phyloP scores from a whole-genome alignment of 2,888 invertebrate genomes.

The Hylaea fasciaria region DNA sequence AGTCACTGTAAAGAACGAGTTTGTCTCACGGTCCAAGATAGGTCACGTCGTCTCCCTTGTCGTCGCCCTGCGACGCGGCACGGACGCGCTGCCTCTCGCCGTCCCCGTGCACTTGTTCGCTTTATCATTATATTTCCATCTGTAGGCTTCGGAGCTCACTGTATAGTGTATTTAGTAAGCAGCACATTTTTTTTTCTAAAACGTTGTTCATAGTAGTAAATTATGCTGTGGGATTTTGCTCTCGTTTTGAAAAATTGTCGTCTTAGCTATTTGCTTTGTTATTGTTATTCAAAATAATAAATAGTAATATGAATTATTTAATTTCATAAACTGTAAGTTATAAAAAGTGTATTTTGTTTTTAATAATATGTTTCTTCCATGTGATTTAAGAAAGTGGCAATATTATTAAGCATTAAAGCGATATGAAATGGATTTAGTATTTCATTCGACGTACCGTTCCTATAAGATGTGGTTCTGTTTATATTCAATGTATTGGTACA shows the following conservation, averaged over 20 bases:
- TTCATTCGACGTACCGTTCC: conserved; percentile 9
- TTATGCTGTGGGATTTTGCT: neutral
- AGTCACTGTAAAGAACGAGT: too few species aligned
- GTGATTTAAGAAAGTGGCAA: conserved; percentile 81
- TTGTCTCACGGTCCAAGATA: too few species aligned
- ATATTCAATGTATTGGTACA: too few species aligned
- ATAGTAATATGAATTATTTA: conserved; percentile 70
- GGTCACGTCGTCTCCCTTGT: too few species aligned
- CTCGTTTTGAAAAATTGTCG: neutral
- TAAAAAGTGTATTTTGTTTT: conserved; percentile 72
- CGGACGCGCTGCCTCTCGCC: neutral
- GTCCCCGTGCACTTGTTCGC: neutral
- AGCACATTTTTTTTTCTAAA: conserved; percentile 20
- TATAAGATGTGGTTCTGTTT: too few species aligned
- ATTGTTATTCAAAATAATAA: conserved; percentile 73
- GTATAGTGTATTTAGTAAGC: conserved; percentile 23
- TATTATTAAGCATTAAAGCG: conserved; percentile 73
- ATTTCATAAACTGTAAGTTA: conserved; percentile 72
- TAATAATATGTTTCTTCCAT: conserved; percentile 78
- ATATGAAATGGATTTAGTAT: conserved; percentile 50
- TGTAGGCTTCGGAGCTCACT: conserved; percentile 4
- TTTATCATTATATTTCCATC: too few species aligned
- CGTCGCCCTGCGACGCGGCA: neutral
- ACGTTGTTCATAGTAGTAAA: conserved; percentile 22
- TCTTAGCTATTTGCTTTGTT: conserved; percentile 74